phyloP scores from a whole-genome alignment of 2,888 invertebrate genomes.

The Oligia latruncula region DNA sequence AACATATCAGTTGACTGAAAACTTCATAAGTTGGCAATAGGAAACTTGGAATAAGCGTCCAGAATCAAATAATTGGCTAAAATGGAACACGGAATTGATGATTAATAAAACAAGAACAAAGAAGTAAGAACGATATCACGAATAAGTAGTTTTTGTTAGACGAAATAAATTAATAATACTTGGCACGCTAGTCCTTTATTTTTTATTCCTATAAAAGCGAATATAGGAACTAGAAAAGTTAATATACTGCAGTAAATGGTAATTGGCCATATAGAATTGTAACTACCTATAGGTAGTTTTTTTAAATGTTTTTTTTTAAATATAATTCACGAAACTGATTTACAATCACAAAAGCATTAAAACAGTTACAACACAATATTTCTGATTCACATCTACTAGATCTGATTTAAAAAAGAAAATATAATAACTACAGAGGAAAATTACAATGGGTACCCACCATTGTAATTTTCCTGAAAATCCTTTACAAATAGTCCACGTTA shows the following conservation, averaged over 20 bases:
- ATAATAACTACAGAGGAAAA: not conserved
- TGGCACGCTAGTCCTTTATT: conserved; percentile 36
- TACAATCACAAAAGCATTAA: no score
- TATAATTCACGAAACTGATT: no score
- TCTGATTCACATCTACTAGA: no score
- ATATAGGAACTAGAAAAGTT: conserved; percentile 19
- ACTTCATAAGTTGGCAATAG: not conserved
- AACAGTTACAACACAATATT: no score
- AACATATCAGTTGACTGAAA: not conserved
- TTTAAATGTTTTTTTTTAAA: not conserved
- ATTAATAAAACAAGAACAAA: conserved; percentile 40
- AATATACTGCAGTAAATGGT: not conserved
- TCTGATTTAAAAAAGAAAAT: not conserved
- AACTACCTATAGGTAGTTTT: no score
- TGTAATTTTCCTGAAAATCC: not conserved
- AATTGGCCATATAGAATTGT: not conserved
- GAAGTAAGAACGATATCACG: conserved; percentile 10
- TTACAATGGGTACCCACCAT: not conserved
- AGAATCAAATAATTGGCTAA: not conserved
- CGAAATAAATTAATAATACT: conserved; percentile 36
- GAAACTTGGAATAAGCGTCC: not conserved
- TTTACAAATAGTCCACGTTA: not conserved
- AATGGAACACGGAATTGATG: conserved; percentile 29
- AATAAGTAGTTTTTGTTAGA: conserved; percentile 28
- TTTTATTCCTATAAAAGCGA: conserved; percentile 22